These are phyloP conservation scores for Trematocara marginatum DNA, from an alignment of 2,113 vertebrate genomes.

Conservation along the genomic window DNA sequence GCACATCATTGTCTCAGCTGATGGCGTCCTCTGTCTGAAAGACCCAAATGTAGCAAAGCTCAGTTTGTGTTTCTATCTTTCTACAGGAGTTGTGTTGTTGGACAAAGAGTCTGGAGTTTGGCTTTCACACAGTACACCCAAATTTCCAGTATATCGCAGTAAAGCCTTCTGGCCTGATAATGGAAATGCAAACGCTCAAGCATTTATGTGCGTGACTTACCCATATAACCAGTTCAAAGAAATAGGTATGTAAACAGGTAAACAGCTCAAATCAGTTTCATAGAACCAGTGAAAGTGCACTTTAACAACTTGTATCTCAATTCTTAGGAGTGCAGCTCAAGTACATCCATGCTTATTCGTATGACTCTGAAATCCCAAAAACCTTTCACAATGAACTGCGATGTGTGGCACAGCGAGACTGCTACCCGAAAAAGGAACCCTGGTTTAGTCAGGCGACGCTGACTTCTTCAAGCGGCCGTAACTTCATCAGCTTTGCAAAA, in stretches of 20 bases:
- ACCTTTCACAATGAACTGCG: constrained; percentile 15
- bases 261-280: background rate
- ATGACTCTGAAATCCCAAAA: background rate
- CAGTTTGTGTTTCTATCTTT: background rate
- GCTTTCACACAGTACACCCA: constrained; percentile 59
- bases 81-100: constrained; percentile 48
- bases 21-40: background rate
- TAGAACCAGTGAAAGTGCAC: background rate
- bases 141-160: background rate
- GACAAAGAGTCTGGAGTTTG: constrained; percentile 46
- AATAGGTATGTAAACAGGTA: constrained; percentile 32
- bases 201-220: constrained; percentile 50
- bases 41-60: background rate
- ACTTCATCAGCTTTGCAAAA: constrained; percentile 46
- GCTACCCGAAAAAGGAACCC: constrained; percentile 8
- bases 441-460: background rate
- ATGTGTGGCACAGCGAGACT: constrained; percentile 16
- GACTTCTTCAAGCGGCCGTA: background rate
- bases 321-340: constrained; percentile 44
- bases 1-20: background rate
- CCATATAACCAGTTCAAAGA: constrained; percentile 10
- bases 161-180: constrained; percentile 42
- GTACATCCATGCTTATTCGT: constrained; percentile 50
- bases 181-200: constrained; percentile 34
- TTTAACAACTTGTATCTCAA: background rate